Conservation (phyloP, 1,140 invertebrate genomes). For the Nebria ingens region DNA sequence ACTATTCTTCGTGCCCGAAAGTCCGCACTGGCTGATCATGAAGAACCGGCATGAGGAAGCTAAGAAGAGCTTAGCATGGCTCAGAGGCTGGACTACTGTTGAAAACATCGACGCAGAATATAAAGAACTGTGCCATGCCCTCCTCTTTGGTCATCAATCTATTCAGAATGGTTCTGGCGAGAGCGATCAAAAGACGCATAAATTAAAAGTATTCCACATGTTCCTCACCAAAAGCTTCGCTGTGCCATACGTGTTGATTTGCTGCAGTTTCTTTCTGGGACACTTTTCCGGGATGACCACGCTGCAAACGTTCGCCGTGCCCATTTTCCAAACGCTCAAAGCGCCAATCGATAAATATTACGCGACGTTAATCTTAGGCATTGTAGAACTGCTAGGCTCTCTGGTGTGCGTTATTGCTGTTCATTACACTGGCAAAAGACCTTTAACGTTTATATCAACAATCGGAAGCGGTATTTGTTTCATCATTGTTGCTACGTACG, state of each 20-base stretch:
- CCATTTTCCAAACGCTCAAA: slow-evolving; percentile 54
- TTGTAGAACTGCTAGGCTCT: slow-evolving; percentile 53
- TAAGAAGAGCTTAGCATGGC: slow-evolving; percentile 46
- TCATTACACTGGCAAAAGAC: slow-evolving; percentile 58
- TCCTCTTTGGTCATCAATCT: slow-evolving; percentile 17
- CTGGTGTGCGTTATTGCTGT: slow-evolving; percentile 50
- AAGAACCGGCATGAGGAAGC: slow-evolving; percentile 48
- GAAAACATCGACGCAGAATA: slow-evolving; percentile 45
- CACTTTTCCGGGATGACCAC: slow-evolving; percentile 61
- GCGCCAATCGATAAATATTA: slow-evolving; percentile 62
- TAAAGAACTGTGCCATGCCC: slow-evolving; percentile 38
- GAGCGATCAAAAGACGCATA: slow-evolving; percentile 10
- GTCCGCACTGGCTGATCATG: slow-evolving; percentile 61
- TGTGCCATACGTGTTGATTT: slow-evolving; percentile 50
- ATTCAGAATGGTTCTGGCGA: not conserved
- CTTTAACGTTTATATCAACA: slow-evolving; percentile 54
- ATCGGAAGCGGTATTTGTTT: slow-evolving; percentile 50
- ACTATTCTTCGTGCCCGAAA: slow-evolving; percentile 63
- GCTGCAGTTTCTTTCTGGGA: slow-evolving; percentile 52
- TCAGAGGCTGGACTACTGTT: slow-evolving; percentile 52
- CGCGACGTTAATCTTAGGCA: slow-evolving; percentile 56
- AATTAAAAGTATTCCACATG: slow-evolving; percentile 29
- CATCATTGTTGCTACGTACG: slow-evolving; percentile 44
- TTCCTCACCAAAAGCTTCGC: slow-evolving; percentile 47
- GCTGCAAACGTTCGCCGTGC: slow-evolving; percentile 58